These are phyloP conservation scores for Corythoichthys haematopterus DNA, from an alignment of 2,113 vertebrate genomes.

Conservation along the genomic window DNA sequence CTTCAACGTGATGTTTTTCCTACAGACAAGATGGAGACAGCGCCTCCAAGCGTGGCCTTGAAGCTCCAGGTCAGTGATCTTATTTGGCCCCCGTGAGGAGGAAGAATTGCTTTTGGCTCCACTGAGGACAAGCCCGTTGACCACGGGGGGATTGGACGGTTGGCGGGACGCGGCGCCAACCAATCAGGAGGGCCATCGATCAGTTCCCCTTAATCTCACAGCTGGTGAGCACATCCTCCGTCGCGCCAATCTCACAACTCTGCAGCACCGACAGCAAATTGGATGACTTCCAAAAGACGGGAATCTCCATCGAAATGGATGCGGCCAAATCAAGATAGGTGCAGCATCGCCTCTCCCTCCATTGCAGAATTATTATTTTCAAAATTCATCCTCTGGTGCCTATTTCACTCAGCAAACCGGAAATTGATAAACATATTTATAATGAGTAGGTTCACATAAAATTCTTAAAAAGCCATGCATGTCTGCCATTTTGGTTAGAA, in stretches of 20 bases:
- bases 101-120: conserved; percentile 63
- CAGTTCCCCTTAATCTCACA: conserved; percentile 67
- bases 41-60: conserved; percentile 41
- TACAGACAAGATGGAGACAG: conserved; percentile 28
- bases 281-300: conserved; percentile 37
- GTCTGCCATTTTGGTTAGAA: neutral
- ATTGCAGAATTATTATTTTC: neutral
- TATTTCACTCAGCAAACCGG: neutral
- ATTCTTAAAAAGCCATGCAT: neutral
- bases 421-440: neutral
- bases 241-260: conserved; percentile 57
- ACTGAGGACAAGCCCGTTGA: conserved; percentile 43
- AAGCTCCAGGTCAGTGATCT: conserved; percentile 61
- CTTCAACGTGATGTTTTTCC: conserved; percentile 13
- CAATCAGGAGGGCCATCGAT: conserved; percentile 67
- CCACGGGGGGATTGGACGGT: conserved; percentile 54
- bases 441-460: neutral
- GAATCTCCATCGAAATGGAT: conserved; percentile 29
- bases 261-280: conserved; percentile 45
- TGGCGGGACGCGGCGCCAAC: conserved; percentile 45
- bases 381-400: neutral
- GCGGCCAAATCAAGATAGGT: conserved; percentile 7
- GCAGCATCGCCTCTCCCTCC: neutral
- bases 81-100: conserved; percentile 54
- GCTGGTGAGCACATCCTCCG: conserved; percentile 61